A percentile compares a stretch with the other conserved stretches of the same genome.
phyloP scores from a whole-genome alignment of 2,797 vertebrate species.

The Coluber constrictor region DNA sequence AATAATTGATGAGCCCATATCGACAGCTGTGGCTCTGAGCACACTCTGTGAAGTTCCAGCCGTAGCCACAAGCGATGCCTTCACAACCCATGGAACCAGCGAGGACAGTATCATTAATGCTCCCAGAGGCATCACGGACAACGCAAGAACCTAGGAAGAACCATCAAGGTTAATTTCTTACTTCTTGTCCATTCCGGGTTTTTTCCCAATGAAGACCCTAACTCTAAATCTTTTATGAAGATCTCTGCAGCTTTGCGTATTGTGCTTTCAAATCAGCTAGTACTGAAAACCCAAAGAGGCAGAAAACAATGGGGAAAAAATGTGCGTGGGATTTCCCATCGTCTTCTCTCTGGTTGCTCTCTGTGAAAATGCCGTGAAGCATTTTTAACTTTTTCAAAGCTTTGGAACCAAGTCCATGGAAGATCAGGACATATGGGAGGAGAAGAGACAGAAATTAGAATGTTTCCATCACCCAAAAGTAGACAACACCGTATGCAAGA shows the following conservation, averaged over 20 bases:
- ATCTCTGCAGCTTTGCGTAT: neutral
- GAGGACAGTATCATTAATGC: conserved; percentile 77
- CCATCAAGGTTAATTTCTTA: neutral
- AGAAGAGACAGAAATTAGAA: neutral
- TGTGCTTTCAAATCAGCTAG: neutral
- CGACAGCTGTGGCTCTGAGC: conserved; percentile 73
- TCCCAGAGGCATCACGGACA: conserved; percentile 87
- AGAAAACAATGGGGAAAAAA: neutral
- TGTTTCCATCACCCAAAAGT: neutral
- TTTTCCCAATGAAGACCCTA: neutral
- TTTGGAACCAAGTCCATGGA: neutral
- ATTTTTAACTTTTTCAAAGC: neutral
- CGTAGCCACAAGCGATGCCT: conserved; percentile 77
- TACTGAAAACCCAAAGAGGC: neutral
- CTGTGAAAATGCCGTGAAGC: neutral
- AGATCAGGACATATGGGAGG: neutral
- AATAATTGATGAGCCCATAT: conserved; percentile 87
- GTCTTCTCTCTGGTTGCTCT: neutral
- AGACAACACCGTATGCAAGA: neutral
- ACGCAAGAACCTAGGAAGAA: conserved; percentile 82
- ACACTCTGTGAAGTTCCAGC: conserved; percentile 89
- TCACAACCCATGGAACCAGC: conserved; percentile 63
- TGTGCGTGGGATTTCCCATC: neutral
- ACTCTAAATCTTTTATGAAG: neutral
- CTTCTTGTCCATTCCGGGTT: neutral